Conservation (phyloP, 2,888 invertebrate genomes). For the Tuberolachnus salignus region DNA sequence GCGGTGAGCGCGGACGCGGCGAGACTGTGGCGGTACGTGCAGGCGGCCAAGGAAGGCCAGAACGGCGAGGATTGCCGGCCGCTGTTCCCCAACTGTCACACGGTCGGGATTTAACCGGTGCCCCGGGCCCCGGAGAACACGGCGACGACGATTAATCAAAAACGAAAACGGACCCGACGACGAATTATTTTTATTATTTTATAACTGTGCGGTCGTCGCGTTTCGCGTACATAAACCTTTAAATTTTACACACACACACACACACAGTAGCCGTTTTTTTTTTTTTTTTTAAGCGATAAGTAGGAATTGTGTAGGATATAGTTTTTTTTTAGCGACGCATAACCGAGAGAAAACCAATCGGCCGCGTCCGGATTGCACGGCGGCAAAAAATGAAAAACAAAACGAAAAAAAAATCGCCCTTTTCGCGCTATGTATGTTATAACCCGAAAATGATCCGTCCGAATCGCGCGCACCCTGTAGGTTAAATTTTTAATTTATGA, state of each 20-base stretch:
- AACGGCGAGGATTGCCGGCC: constrained; percentile 76
- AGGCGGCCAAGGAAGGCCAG: constrained; percentile 83
- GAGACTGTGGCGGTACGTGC: constrained; percentile 78
- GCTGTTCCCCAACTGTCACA: constrained; percentile 73
- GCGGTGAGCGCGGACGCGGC: constrained; percentile 73
- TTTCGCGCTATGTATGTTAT: too few relatives aligned
- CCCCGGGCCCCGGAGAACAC: not conserved
- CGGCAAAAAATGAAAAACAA: too few relatives aligned
- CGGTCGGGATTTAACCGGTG: constrained; percentile 60
- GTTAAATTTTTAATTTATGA: too few relatives aligned
- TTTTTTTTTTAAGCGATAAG: not conserved
- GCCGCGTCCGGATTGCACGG: too few relatives aligned
- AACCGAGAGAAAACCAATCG: too few relatives aligned
- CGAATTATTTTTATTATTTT: too few relatives aligned
- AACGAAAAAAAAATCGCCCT: too few relatives aligned
- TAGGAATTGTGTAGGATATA: not conserved
- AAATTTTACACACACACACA: too few relatives aligned
- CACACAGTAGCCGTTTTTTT: not conserved
- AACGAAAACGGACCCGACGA: not conserved
- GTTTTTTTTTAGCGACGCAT: too few relatives aligned
- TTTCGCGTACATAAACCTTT: not conserved
- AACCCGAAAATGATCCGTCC: too few relatives aligned
- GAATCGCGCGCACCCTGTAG: too few relatives aligned
- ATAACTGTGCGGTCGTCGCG: not conserved
- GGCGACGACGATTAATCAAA: constrained; percentile 34